phyloP scores from a whole-genome alignment of 2,888 invertebrate genomes.

The Hecatera dysodea region DNA sequence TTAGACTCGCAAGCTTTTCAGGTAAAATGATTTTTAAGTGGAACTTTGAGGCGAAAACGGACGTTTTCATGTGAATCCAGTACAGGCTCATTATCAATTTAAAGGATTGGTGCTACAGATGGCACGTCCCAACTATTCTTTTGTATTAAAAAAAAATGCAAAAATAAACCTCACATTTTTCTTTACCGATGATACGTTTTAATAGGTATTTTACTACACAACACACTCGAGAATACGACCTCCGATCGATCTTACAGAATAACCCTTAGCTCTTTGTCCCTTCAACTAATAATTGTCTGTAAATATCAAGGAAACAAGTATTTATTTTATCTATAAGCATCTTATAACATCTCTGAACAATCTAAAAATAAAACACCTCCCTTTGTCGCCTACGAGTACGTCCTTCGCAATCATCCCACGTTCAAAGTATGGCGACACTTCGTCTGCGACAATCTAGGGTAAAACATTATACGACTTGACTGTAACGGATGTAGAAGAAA shows the following conservation, averaged over 20 bases:
- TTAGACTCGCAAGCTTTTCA: too few species aligned
- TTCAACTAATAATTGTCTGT: not conserved
- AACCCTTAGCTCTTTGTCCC: too few species aligned
- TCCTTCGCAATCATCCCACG: not conserved
- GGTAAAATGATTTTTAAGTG: too few species aligned
- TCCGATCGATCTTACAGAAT: not conserved
- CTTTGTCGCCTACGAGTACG: not conserved
- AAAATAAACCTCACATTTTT: too few species aligned
- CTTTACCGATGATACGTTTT: too few species aligned
- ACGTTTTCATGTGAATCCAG: too few species aligned
- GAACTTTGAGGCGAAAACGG: too few species aligned
- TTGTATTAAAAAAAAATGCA: too few species aligned
- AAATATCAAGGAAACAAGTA: not conserved
- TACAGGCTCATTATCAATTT: too few species aligned
- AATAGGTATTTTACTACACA: not conserved
- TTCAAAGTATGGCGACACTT: not conserved
- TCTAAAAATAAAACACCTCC: not conserved
- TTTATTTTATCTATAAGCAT: not conserved
- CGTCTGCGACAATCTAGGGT: constrained; percentile 2
- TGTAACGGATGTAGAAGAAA: not conserved
- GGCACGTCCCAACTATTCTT: too few species aligned
- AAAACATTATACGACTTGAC: not conserved
- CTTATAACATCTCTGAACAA: not conserved
- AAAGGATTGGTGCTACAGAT: too few species aligned
- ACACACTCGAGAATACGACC: not conserved